Evolutionary conservation across 2,797 vertebrate species (phyloP).

Genomic region (Peromyscus aztecus): DNA sequence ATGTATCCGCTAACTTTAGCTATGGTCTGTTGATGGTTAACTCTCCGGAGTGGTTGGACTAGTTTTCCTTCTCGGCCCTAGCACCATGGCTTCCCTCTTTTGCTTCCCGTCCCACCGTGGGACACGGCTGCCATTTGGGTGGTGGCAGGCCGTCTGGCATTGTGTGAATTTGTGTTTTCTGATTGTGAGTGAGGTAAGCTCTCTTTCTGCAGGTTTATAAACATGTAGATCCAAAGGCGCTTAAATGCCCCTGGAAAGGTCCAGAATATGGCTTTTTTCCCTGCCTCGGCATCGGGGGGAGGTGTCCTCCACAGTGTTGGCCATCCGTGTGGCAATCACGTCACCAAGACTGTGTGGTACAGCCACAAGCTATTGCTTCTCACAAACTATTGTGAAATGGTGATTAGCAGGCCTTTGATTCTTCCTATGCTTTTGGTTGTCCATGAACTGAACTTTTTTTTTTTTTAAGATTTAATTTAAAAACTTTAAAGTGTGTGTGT

Average conservation of each 20-base stretch:
- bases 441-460: background rate
- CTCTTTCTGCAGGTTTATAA: background rate
- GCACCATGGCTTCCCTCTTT: background rate
- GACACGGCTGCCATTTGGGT: background rate
- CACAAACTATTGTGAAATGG: background rate
- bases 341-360: background rate
- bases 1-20: background rate
- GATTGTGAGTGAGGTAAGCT: background rate
- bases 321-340: background rate
- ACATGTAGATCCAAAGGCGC: background rate
- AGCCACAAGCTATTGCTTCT: background rate
- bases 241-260: background rate
- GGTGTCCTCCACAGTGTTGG: background rate
- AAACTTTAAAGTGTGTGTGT: background rate
- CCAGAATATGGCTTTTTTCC: background rate
- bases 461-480: background rate
- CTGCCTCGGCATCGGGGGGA: background rate
- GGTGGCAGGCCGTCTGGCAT: background rate
- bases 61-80: background rate
- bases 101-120: background rate
- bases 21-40: background rate
- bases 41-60: background rate
- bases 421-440: background rate
- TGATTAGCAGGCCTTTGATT: background rate
- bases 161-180: slow-evolving; percentile 17